Percentiles rank a stretch among this genome's conserved stretches.
Evolutionary conservation across 2,888 invertebrate genomes (phyloP).

Genomic region (Meganola albula): DNA sequence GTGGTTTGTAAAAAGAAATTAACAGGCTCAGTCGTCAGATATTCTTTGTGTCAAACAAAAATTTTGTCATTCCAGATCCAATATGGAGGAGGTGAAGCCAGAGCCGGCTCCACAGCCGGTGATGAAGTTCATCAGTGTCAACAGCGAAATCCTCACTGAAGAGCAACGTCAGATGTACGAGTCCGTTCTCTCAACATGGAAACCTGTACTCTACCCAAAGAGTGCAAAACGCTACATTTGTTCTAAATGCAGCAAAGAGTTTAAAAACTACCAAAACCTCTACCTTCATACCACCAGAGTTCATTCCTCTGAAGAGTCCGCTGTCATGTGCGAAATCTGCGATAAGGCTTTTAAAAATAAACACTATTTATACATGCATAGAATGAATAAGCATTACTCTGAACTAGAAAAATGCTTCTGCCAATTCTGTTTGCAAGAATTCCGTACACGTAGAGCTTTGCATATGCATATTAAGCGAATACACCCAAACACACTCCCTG

Average conservation of each 20-base stretch:
- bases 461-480: conserved; percentile 64
- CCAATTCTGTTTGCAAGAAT: conserved; percentile 65
- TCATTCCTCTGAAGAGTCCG: conserved; percentile 62
- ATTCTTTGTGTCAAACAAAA: too few species aligned
- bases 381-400: conserved; percentile 72
- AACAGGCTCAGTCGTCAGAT: too few species aligned
- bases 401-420: conserved; percentile 64
- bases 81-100: conserved; percentile 22
- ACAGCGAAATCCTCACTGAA: conserved; percentile 49
- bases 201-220: conserved; percentile 59
- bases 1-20: too few species aligned
- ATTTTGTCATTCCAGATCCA: conserved; percentile 16
- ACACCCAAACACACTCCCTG: conserved; percentile 59
- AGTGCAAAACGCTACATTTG: conserved; percentile 57
- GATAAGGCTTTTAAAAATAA: conserved; percentile 69
- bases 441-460: conserved; percentile 55
- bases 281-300: conserved; percentile 65
- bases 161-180: conserved; percentile 70
- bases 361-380: conserved; percentile 68
- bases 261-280: conserved; percentile 66
- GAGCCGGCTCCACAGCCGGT: conserved; percentile 28
- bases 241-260: conserved; percentile 61
- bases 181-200: conserved; percentile 62
- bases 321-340: conserved; percentile 60
- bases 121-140: conserved; percentile 59